phyloP scores from a whole-genome alignment of 2,797 vertebrate species.

The Sebastes kiyomatsui region DNA sequence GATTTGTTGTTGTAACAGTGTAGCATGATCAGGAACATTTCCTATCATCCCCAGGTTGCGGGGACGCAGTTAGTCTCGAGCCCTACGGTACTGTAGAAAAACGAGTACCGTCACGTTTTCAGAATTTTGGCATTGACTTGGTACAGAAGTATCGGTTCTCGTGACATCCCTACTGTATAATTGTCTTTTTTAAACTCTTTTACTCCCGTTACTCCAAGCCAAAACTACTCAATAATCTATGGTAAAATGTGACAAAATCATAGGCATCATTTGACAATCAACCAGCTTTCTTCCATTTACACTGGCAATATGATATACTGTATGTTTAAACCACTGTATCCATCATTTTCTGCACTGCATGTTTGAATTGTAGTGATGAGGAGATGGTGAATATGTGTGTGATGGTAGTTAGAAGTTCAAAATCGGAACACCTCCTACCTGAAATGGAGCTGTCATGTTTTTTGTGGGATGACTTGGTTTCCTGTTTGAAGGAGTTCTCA shows the following conservation, averaged over 20 bases:
- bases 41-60: no score
- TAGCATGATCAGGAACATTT: no score
- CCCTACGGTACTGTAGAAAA: no score
- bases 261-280: background rate
- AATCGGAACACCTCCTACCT: conserved; percentile 76
- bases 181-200: background rate
- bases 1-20: no score
- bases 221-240: background rate
- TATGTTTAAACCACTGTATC: background rate
- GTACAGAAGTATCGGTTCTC: no score
- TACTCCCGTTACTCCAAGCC: background rate
- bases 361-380: background rate
- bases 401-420: background rate
- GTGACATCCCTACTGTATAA: no score
- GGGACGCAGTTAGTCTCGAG: no score
- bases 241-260: background rate
- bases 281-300: background rate
- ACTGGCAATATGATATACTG: background rate
- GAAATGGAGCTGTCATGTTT: conserved; percentile 81
- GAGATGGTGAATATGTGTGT: background rate
- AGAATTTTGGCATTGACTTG: no score
- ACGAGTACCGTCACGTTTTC: no score
- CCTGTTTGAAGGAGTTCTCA: conserved; percentile 90
- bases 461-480: conserved; percentile 87
- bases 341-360: background rate